Percentiles rank a stretch among this genome's conserved stretches.
Evolutionary conservation across 2,797 vertebrate species (phyloP).

Genomic region (Neopelma chrysocephalum): DNA sequence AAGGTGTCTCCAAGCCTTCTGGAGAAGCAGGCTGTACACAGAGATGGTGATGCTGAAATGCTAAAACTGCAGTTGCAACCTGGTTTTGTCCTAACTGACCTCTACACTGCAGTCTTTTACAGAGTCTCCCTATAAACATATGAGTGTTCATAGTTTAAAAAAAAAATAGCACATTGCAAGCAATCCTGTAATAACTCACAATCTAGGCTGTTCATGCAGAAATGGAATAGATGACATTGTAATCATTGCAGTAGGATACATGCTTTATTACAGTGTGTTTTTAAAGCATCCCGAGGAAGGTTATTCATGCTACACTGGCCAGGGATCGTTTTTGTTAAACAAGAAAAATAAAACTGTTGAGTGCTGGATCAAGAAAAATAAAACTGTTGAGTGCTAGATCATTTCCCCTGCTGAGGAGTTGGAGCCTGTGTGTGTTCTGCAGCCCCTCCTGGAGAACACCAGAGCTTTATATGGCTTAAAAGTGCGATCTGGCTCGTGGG

Average conservation of each 20-base stretch:
- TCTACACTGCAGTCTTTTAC: not conserved
- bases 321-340: conserved; percentile 11
- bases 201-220: not conserved
- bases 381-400: conserved; percentile 9
- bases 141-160: not conserved
- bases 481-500: not conserved
- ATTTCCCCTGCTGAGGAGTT: not conserved
- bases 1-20: not conserved
- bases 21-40: not conserved
- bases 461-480: not conserved
- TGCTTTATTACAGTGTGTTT: conserved; percentile 26
- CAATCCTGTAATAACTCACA: not conserved
- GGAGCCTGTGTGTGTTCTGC: not conserved
- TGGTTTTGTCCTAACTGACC: not conserved
- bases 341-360: conserved; percentile 52
- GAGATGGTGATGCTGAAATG: not conserved
- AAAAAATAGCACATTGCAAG: not conserved
- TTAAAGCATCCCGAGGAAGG: not conserved
- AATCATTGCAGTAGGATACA: conserved; percentile 46
- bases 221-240: conserved; percentile 28
- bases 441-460: not conserved
- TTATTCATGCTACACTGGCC: conserved; percentile 32
- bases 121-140: not conserved
- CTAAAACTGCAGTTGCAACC: not conserved
- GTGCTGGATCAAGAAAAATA: conserved; percentile 45